Evolutionary conservation across 2,113 vertebrate genomes (phyloP).

Genomic region (Gambusia affinis): DNA sequence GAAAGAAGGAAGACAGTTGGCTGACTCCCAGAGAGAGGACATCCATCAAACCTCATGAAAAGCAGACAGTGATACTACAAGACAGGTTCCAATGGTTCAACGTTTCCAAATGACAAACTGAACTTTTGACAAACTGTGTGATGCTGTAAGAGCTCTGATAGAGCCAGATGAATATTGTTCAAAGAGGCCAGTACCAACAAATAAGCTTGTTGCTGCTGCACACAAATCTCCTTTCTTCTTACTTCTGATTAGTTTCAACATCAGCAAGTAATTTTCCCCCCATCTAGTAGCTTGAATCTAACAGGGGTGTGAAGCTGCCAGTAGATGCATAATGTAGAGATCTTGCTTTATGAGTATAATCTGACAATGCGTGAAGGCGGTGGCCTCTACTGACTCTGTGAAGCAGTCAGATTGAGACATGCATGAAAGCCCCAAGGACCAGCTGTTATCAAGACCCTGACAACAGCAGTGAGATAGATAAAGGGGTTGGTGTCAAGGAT

Average conservation of each 20-base stretch:
- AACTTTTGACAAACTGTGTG: no score
- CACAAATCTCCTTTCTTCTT: no score
- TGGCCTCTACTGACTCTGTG: not conserved
- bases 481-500: slow-evolving; percentile 12
- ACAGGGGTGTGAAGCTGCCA: not conserved
- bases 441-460: slow-evolving; percentile 30
- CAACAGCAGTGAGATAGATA: slow-evolving; percentile 28
- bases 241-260: no score
- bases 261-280: no score
- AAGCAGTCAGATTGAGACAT: slow-evolving; percentile 48
- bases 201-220: no score
- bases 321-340: not conserved
- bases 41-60: not conserved
- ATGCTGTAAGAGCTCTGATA: no score
- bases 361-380: not conserved
- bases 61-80: not conserved
- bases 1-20: not conserved
- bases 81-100: not conserved
- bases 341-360: not conserved
- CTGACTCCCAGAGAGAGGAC: not conserved
- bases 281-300: not conserved
- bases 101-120: no score
- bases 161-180: no score
- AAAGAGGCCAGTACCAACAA: no score
- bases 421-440: slow-evolving; percentile 50